Percentiles rank a stretch among this genome's conserved stretches.
Conservation (phyloP, 2,113 vertebrate genomes). For the Cyanistes caeruleus region DNA sequence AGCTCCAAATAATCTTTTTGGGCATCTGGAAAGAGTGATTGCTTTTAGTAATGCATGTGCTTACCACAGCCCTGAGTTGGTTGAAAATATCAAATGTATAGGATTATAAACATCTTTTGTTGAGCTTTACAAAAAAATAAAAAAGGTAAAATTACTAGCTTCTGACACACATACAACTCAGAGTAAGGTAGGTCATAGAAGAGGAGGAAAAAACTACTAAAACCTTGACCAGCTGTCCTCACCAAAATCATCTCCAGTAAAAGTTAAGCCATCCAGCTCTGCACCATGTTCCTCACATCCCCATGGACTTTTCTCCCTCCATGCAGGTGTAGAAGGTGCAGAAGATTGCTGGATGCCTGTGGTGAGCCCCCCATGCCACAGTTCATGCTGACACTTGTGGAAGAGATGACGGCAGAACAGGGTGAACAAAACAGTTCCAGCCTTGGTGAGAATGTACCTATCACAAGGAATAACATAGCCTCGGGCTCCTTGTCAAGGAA, state of each 20-base stretch:
- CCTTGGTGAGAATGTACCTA: background rate
- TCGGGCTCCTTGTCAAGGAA: background rate
- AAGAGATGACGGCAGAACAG: fast-evolving
- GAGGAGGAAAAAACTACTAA: background rate
- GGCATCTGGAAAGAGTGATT: background rate
- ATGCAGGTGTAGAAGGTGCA: fast-evolving
- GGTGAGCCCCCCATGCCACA: fast-evolving
- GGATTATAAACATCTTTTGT: background rate
- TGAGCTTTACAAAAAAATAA: background rate
- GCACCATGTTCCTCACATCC: fast-evolving
- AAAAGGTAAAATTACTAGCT: background rate
- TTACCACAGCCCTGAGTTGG: background rate
- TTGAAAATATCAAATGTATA: background rate
- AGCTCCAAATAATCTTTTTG: background rate
- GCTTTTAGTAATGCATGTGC: background rate
- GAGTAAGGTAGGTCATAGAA: background rate
- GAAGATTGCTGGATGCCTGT: too few species aligned
- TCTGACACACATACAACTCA: background rate
- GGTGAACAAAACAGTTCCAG: background rate
- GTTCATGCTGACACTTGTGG: fast-evolving
- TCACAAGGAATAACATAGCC: background rate
- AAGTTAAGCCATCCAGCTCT: background rate
- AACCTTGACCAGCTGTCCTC: background rate
- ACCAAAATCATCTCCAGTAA: too few species aligned
- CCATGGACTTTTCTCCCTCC: fast-evolving